Base-by-base conservation (phyloP, 2,888 invertebrate genomes). In the Sericinus montela region DNA sequence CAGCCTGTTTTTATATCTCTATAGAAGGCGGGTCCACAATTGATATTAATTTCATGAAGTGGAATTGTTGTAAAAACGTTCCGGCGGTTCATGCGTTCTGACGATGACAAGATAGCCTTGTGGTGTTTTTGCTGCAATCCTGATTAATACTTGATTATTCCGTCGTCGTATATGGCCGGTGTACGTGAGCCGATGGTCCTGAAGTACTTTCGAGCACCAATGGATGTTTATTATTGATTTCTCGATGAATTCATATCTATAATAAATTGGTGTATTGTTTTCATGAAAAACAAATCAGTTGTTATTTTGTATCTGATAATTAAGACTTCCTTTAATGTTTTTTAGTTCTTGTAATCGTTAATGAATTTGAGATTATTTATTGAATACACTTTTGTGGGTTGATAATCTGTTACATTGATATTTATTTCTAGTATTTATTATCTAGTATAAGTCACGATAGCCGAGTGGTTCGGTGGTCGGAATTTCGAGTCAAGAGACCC, bases 11-110 rank as follows among this genome's bases (percentile, higher is more conserved):
- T 65, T 67, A 56, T 56, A 45, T 49, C 47, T 51, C 65, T 65
- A 52, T 64, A 67, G 62, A 75, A 64, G 76, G 67, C 62, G 62
- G 60, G 48, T 54, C 60, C 64, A 65, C 76, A 77, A 80, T 80
- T 80, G 79, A 77, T 81, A 81, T 79, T 80, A 80, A 81, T 82
- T 81, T 81, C 77, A 75, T 72, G 75, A 75, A 67, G 65, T 63
- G 62, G 67, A 32, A 72, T 71, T 69, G 64, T 53, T 41, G 60
- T 65, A 76, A 78, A 79, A 80, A 78, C 53, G 43, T 36, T 51
- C 43, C 45, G 40, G 49, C 54, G 54, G 53, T 56, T 52, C 57
- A 59, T 51, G 59, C 56, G 56, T 57, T 44, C 57, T 49, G 58
- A 51, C 55, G 59, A 58, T 62, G 57, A 61, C 62, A 62, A 60